phyloP scores from a whole-genome alignment of 2,888 invertebrate genomes.

The Troides aeacus region DNA sequence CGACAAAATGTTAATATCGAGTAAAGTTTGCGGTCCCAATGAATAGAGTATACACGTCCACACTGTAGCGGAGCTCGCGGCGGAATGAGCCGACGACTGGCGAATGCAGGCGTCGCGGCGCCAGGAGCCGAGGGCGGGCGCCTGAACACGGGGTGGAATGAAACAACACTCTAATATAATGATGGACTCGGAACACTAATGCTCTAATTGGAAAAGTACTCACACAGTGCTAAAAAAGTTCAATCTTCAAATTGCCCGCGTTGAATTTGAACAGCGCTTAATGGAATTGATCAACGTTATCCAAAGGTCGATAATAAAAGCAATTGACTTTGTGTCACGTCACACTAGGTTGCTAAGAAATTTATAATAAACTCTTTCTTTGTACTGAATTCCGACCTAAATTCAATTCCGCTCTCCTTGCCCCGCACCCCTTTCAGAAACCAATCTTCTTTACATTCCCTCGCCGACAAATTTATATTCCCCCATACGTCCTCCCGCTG shows the following conservation, averaged over 20 bases:
- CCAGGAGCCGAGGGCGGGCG: conserved; percentile 50
- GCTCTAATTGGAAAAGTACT: conserved; percentile 79
- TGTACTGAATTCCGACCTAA: conserved; percentile 71
- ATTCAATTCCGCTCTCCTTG: conserved; percentile 75
- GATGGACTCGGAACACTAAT: conserved; percentile 79
- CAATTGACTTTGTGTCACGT: conserved; percentile 64
- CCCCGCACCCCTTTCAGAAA: conserved; percentile 69
- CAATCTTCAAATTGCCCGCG: conserved; percentile 21
- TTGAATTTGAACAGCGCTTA: conserved; percentile 7
- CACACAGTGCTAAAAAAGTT: conserved; percentile 44
- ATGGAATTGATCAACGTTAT: conserved; percentile 34
- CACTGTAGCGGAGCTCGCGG: conserved; percentile 51
- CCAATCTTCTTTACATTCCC: conserved; percentile 78
- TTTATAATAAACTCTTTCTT: conserved; percentile 64
- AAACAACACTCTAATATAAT: conserved; percentile 80
- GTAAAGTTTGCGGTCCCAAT: conserved; percentile 65
- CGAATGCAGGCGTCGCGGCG: conserved; percentile 39
- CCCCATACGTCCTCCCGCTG: conserved; percentile 69
- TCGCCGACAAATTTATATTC: conserved; percentile 77
- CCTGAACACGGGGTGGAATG: conserved; percentile 65
- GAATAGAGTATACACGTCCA: conserved; percentile 43
- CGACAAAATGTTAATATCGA: conserved; percentile 50
- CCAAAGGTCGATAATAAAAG: conserved; percentile 53
- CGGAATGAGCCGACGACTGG: conserved; percentile 57
- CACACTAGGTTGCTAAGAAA: conserved; percentile 57